Conservation (phyloP, 2,797 vertebrate genomes). For the Arremon brunneinucha region DNA sequence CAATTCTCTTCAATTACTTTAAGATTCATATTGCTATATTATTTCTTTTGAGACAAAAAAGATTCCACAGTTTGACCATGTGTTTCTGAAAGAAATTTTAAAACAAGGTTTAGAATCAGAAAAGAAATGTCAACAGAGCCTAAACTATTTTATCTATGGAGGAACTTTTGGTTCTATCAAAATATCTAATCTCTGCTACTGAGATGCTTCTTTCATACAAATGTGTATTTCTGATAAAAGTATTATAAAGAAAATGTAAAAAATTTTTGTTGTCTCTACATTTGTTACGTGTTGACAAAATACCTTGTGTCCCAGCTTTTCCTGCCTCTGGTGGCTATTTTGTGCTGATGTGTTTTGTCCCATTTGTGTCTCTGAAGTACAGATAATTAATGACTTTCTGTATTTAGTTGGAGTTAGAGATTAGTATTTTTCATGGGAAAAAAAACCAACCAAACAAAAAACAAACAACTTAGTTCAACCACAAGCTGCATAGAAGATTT, state of each 20-base stretch:
- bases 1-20: not conserved
- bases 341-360: not conserved
- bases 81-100: not conserved
- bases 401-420: not conserved
- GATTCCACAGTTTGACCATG: accelerated
- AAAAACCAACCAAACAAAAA: too few relatives aligned
- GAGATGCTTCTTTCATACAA: not conserved
- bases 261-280: accelerated
- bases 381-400: not conserved
- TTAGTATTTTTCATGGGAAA: not conserved
- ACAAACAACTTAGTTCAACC: not conserved
- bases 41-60: not conserved
- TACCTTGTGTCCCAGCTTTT: not conserved
- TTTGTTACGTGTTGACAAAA: not conserved
- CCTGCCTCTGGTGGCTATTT: not conserved
- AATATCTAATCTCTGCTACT: not conserved
- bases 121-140: not conserved
- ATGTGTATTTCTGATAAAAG: not conserved
- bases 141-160: not conserved
- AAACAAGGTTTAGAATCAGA: not conserved
- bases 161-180: not conserved
- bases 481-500: not conserved
- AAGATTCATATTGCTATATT: not conserved
- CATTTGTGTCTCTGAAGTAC: not conserved
- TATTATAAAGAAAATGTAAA: accelerated